phyloP scores from a whole-genome alignment of 2,113 vertebrate genomes.

The Xerus inauris region DNA sequence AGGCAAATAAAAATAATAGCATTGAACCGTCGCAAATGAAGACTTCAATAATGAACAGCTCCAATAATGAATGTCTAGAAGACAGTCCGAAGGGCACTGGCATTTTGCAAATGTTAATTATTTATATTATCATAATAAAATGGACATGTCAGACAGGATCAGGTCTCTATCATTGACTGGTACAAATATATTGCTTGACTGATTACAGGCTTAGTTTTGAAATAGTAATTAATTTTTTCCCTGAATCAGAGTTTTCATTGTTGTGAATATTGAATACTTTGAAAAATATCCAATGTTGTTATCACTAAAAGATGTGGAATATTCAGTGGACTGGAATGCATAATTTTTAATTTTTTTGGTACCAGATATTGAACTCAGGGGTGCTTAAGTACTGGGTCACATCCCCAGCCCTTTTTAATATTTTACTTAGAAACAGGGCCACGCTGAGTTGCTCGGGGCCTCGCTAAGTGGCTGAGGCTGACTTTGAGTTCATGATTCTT shows the following conservation, averaged over 20 bases:
- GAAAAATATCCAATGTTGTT: neutral
- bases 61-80: conserved; percentile 55
- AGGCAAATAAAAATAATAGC: conserved; percentile 33
- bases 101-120: conserved; percentile 64
- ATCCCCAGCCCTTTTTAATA: no score
- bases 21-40: neutral
- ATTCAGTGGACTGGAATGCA: neutral
- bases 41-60: neutral
- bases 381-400: no score
- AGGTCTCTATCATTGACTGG: conserved; percentile 7
- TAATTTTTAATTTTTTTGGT: no score
- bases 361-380: no score
- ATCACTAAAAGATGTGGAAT: neutral
- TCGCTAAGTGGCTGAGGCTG: no score
- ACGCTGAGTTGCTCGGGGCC: no score
- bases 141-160: conserved; percentile 20
- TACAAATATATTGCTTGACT: conserved; percentile 48
- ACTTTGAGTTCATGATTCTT: no score
- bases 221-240: conserved; percentile 13
- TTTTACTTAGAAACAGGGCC: no score
- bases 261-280: neutral
- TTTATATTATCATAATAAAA: conserved; percentile 65
- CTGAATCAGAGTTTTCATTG: neutral
- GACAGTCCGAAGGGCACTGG: conserved; percentile 45
- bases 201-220: conserved; percentile 53